Conservation (phyloP, 2,888 invertebrate genomes). For the Zaprionus lineosus region DNA sequence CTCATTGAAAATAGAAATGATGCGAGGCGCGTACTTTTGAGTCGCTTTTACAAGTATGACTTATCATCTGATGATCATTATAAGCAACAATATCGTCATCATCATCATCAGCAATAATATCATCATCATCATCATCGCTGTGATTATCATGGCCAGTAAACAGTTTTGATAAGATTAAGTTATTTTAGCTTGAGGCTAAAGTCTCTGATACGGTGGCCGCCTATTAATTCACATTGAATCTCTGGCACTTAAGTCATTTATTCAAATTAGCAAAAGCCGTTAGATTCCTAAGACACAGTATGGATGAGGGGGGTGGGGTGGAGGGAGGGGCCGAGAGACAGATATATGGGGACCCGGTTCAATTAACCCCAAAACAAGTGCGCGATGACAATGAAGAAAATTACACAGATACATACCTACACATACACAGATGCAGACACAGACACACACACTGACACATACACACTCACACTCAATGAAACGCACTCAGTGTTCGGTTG, state of each 20-base stretch:
- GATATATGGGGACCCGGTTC: constrained; percentile 49
- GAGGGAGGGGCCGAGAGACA: no score
- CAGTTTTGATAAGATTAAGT: constrained; percentile 64
- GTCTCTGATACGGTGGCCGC: no score
- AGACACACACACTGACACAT: no score
- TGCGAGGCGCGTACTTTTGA: no score
- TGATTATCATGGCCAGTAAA: no score
- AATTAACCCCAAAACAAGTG: constrained; percentile 75
- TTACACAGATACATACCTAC: constrained; percentile 27
- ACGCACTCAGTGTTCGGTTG: not conserved
- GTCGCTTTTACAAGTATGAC: no score
- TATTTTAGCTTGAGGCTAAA: constrained; percentile 12
- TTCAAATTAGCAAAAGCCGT: constrained; percentile 56
- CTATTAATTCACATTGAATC: constrained; percentile 16
- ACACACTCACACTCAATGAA: not conserved
- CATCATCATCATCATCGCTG: constrained; percentile 12
- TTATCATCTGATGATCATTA: no score
- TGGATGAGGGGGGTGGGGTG: no score
- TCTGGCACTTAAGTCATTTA: constrained; percentile 53
- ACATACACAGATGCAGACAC: no score
- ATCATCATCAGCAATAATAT: no score
- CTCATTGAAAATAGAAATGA: constrained; percentile 63
- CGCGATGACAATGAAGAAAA: constrained; percentile 57
- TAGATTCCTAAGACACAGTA: no score
- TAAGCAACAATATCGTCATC: no score